Conservation (phyloP, 2,113 vertebrate species). For the Bubo blakistoni region DNA sequence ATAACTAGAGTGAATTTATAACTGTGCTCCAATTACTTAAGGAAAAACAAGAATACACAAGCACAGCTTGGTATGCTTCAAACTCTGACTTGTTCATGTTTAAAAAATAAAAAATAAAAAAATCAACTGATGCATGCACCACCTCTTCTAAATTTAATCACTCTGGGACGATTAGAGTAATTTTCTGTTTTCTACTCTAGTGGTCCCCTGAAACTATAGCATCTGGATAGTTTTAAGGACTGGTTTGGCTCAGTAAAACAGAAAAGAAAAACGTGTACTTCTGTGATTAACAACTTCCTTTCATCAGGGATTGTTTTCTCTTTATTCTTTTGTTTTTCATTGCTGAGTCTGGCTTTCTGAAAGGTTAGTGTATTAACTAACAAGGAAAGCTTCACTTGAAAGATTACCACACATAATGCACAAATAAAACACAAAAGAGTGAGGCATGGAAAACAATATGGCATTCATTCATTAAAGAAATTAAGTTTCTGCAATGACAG, state of each 20-base stretch:
- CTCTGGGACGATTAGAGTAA: conserved; percentile 53
- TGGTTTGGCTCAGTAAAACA: conserved; percentile 4
- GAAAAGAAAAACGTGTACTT: not conserved
- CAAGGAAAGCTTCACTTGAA: not conserved
- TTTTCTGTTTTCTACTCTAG: conserved; percentile 57
- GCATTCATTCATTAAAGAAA: not conserved
- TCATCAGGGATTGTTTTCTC: not conserved
- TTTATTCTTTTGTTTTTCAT: not conserved
- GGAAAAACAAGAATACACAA: conserved; percentile 8
- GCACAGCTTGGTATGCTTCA: not conserved
- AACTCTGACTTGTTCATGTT: not conserved
- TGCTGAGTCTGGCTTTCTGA: not conserved
- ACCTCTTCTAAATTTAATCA: conserved; percentile 52
- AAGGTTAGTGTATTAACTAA: not conserved
- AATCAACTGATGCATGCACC: not conserved
- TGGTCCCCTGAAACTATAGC: conserved; percentile 37
- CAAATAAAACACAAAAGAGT: not conserved
- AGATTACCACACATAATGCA: not conserved
- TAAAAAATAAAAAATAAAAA: conserved; percentile 6
- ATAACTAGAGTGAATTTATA: conserved; percentile 50
- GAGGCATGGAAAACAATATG: not conserved
- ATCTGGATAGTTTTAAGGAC: conserved; percentile 64
- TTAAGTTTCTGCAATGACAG: not conserved
- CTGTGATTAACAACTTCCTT: not conserved
- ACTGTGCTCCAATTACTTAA: conserved; percentile 7